phyloP scores from a whole-genome alignment of 1,140 invertebrate genomes.

The Scylla paramamosain region DNA sequence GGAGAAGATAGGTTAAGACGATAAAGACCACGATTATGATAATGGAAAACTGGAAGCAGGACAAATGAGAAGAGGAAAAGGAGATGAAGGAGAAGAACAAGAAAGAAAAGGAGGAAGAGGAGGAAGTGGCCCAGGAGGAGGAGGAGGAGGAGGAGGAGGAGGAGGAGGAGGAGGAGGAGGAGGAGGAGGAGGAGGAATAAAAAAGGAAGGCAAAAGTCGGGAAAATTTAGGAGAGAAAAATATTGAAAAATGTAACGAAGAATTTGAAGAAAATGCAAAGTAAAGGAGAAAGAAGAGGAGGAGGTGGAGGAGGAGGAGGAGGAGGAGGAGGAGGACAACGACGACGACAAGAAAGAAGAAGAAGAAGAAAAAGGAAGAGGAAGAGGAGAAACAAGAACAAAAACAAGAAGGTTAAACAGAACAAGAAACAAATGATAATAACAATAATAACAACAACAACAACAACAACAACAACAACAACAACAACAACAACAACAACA shows the following conservation, averaged over 20 bases:
- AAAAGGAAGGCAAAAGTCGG: constrained; percentile 13
- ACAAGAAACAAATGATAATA: not conserved
- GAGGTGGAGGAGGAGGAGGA: too few relatives aligned
- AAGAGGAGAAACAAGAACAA: not conserved
- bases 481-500: too few relatives aligned
- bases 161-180: not conserved
- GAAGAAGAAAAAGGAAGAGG: too few relatives aligned
- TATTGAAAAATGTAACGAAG: too few relatives aligned
- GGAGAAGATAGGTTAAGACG: constrained; percentile 27
- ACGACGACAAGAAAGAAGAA: not conserved
- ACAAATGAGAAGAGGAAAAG: not conserved
- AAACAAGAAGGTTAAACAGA: not conserved
- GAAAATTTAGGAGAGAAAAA: too few relatives aligned
- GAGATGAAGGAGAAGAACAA: not conserved
- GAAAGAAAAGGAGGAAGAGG: not conserved
- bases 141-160: constrained; percentile 9
- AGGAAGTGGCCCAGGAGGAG: constrained; percentile 2
- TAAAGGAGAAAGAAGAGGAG: not conserved
- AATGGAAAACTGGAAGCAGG: not conserved
- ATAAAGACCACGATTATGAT: not conserved
- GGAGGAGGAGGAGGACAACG: not conserved
- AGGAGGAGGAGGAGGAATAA: constrained; percentile 15
- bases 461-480: too few relatives aligned
- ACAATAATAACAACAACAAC: too few relatives aligned
- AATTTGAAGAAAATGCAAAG: too few relatives aligned